Conservation (phyloP, 1,140 invertebrate species). For the Steinernema khuongi region DNA sequence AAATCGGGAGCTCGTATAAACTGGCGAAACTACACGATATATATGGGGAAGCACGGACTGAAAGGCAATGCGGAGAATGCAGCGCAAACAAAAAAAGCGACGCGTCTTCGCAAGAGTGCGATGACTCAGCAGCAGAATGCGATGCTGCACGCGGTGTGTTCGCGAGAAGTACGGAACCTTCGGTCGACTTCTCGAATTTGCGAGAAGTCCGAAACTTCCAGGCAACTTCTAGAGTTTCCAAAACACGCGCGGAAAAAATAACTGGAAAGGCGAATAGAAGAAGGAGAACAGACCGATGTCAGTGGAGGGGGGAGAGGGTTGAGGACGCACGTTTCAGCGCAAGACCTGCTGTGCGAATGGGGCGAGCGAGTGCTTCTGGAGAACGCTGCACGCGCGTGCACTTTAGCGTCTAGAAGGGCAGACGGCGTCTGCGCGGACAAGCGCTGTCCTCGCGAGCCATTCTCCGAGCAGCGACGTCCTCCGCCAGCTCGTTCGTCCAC, state of each 20-base stretch:
- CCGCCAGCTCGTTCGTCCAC: neutral
- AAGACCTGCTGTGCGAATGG: too few relatives aligned
- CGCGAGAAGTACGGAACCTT: neutral
- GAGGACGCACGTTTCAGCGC: too few relatives aligned
- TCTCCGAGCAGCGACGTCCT: neutral
- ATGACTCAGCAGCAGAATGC: neutral
- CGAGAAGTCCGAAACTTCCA: too few relatives aligned
- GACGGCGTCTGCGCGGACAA: neutral
- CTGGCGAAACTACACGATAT: neutral
- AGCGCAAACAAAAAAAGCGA: neutral
- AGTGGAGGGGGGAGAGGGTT: too few relatives aligned
- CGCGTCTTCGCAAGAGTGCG: neutral
- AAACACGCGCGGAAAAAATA: too few relatives aligned
- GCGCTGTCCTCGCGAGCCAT: neutral
- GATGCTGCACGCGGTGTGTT: neutral
- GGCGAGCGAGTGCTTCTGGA: neutral
- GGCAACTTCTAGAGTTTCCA: too few relatives aligned
- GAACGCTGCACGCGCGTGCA: neutral
- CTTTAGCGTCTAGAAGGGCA: neutral
- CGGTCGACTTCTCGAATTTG: too few relatives aligned
- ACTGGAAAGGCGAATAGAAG: too few relatives aligned
- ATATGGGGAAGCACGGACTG: neutral
- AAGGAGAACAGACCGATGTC: too few relatives aligned
- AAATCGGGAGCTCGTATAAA: neutral
- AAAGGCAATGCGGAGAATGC: neutral